These are phyloP conservation scores for Cheilosia soror DNA, from an alignment of 2,888 invertebrate genomes.

Conservation along the genomic window DNA sequence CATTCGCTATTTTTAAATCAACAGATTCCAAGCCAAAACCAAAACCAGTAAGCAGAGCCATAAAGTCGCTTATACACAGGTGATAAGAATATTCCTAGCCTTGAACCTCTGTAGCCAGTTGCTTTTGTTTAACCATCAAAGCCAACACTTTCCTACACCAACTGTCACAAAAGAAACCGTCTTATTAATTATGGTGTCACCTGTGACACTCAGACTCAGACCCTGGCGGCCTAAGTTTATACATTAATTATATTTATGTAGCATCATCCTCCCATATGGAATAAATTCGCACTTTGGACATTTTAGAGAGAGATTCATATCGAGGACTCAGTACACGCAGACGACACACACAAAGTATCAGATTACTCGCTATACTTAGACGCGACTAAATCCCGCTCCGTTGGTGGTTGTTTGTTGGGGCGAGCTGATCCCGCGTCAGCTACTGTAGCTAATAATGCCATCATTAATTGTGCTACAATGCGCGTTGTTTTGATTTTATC, in stretches of 20 bases:
- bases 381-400: slow-evolving; percentile 24
- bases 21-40: too few species aligned
- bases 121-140: slow-evolving; percentile 38
- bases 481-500: slow-evolving; percentile 69
- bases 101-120: slow-evolving; percentile 41
- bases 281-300: slow-evolving; percentile 63
- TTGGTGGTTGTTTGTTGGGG: slow-evolving; percentile 36
- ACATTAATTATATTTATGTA: slow-evolving; percentile 70
- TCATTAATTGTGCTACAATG: slow-evolving; percentile 73
- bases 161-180: slow-evolving; percentile 43
- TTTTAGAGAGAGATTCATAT: slow-evolving; percentile 62
- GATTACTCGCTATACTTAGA: slow-evolving; percentile 38
- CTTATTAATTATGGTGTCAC: slow-evolving; percentile 67
- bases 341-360: slow-evolving; percentile 45
- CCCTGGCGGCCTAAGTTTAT: slow-evolving; percentile 33
- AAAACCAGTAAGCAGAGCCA: not conserved
- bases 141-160: slow-evolving; percentile 14
- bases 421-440: slow-evolving; percentile 43
- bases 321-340: slow-evolving; percentile 2
- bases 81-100: slow-evolving; percentile 41
- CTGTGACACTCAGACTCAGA: slow-evolving; percentile 53
- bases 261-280: slow-evolving; percentile 32
- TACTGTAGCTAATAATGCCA: slow-evolving; percentile 72
- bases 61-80: not conserved
- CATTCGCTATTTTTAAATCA: too few species aligned